Conservation (phyloP, 30 jellyfish, hydroid and myxozoan species). For the Chironex yamaguchii region DNA sequence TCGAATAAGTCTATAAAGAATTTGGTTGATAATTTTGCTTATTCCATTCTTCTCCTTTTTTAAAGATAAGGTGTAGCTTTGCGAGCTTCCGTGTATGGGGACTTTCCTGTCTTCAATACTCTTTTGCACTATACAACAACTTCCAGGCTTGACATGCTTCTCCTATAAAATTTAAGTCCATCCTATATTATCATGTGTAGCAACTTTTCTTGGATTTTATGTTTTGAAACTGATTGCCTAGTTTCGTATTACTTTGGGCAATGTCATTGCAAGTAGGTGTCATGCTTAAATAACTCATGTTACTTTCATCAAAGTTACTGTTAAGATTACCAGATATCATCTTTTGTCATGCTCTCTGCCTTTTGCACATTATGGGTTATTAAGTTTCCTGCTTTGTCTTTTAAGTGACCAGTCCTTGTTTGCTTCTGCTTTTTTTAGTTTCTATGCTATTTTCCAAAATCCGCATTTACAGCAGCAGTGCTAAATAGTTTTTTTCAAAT, state of each 20-base stretch:
- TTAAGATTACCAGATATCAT: too few relatives aligned
- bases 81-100: slow-evolving; percentile 55
- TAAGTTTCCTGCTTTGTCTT: neutral
- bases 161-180: slow-evolving; percentile 9
- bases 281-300: neutral
- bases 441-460: too few relatives aligned
- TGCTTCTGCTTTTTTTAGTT: too few relatives aligned
- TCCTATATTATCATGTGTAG: slow-evolving; percentile 21
- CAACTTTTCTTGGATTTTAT: slow-evolving; percentile 10
- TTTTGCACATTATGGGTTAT: slow-evolving; percentile 16
- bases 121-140: slow-evolving; percentile 6
- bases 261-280: slow-evolving; percentile 34
- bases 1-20: slow-evolving; percentile 24
- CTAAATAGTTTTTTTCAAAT: too few relatives aligned
- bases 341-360: slow-evolving; percentile 34
- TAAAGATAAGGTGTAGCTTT: slow-evolving; percentile 12
- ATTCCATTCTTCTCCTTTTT: slow-evolving; percentile 49
- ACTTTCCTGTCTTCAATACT: slow-evolving; percentile 38
- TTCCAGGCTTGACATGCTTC: slow-evolving; percentile 27
- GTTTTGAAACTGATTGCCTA: slow-evolving; percentile 12
- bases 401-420: too few relatives aligned
- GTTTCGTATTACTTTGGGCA: slow-evolving; percentile 5
- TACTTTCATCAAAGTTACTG: neutral
- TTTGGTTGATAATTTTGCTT: slow-evolving; percentile 59
- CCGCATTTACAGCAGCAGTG: too few relatives aligned